Percentiles rank a stretch among this genome's conserved stretches.
phyloP scores from a whole-genome alignment of 2,888 invertebrate genomes.

The Luperina nickerlii region DNA sequence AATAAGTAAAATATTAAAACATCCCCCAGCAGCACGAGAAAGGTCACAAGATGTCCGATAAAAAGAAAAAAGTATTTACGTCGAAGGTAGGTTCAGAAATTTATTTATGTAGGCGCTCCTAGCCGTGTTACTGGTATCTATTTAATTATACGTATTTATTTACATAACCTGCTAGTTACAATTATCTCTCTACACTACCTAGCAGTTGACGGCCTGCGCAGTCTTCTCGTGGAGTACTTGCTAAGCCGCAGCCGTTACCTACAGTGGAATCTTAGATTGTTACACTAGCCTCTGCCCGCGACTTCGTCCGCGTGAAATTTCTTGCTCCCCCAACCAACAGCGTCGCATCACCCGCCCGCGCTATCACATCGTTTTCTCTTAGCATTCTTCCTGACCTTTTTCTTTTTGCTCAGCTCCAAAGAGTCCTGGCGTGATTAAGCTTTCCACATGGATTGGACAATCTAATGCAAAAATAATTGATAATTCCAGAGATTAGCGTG shows the following conservation, averaged over 20 bases:
- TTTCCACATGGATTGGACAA: too few species aligned
- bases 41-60: slow-evolving; percentile 79
- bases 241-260: not conserved
- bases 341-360: too few species aligned
- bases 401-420: too few species aligned
- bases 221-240: not conserved
- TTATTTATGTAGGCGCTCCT: not conserved
- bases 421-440: too few species aligned
- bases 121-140: not conserved
- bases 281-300: too few species aligned
- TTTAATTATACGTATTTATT: not conserved
- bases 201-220: not conserved
- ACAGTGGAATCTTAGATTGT: not conserved
- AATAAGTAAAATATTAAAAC: not conserved
- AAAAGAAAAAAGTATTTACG: slow-evolving; percentile 88
- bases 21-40: not conserved
- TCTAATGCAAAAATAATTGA: too few species aligned
- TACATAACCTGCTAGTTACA: not conserved
- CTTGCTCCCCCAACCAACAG: too few species aligned
- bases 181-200: not conserved
- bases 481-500: too few species aligned
- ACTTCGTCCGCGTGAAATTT: too few species aligned
- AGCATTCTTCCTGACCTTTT: too few species aligned
- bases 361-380: too few species aligned
- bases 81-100: slow-evolving; percentile 73